Base-by-base conservation (phyloP, 2,113 vertebrate genomes). In the Forbesichthys agassizii region DNA sequence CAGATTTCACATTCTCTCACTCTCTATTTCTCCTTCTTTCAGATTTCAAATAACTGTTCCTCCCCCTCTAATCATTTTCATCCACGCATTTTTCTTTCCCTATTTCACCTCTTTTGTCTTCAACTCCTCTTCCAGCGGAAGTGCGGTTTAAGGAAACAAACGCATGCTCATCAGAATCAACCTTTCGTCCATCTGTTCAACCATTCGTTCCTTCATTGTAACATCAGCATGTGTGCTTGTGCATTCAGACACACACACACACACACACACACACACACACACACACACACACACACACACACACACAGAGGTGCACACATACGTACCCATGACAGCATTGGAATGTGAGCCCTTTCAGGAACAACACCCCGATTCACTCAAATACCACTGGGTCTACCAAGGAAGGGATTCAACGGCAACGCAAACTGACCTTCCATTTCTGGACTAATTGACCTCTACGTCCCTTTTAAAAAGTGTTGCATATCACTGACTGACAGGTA, bases 331-430 rank as follows among this genome's bases (percentile, higher is more conserved):
- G 71, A 69, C 83, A 75, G 20, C 61, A 70, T 61, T 27, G 56
- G 66, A 73, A 80, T 84, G 79, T 73, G 68, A 81, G 69, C 73
- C 76, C 72, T 65, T 14, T 65, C 76, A 69, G 67, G 68, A 75
- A 77, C 66, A 89, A 82, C 75, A 84, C 82, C n/a, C 2, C 8
- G 77, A 80, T 83, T 80, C 84, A 85, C 66, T 78, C 70, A 74
- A 48, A 64, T 64, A 68, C 52, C 27, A 11, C 0, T 14, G 71
- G 74, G 77, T 48, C 49, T 1, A 48, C 82, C 68, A 75, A 72
- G 77, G 60, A 82, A 61, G 61, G 76, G 78, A 74, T 71, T 33
- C 87, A 8, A 66, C 69, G 59, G 88, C 74, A 88, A 90, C 86
- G 73, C 67, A 14, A 76, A 66, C 49, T 83, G 78, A 87, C 75